phyloP scores from a whole-genome alignment of 2,113 vertebrate species.

The Sinocyclocheilus grahami region DNA sequence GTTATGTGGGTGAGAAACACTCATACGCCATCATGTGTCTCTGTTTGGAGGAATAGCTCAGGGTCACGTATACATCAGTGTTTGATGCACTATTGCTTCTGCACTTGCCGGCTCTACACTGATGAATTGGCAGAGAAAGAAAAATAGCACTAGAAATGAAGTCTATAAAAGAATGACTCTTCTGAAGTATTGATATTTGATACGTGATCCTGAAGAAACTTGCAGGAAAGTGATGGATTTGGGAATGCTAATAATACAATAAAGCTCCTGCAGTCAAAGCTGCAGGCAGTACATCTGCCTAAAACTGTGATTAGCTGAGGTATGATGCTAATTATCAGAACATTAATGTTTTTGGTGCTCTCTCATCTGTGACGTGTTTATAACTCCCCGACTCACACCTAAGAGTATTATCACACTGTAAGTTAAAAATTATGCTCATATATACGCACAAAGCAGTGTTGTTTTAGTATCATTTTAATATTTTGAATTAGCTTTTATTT shows the following conservation, averaged over 20 bases:
- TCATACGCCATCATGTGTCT: conserved; percentile 37
- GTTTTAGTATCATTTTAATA: neutral
- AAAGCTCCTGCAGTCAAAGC: conserved; percentile 39
- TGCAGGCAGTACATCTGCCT: conserved; percentile 46
- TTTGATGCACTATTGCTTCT: neutral
- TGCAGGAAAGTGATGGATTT: conserved; percentile 37
- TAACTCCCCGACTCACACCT: conserved; percentile 18
- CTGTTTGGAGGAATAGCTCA: conserved; percentile 50
- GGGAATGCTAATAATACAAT: conserved; percentile 3
- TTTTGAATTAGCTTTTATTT: too few relatives aligned
- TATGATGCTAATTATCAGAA: conserved; percentile 64
- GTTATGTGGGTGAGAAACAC: neutral
- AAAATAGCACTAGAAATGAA: neutral
- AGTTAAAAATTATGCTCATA: neutral
- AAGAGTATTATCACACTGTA: neutral
- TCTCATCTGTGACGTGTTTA: conserved; percentile 59
- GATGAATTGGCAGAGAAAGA: conserved; percentile 13
- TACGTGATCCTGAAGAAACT: conserved; percentile 32
- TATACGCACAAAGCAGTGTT: neutral
- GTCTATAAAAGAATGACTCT: conserved; percentile 8
- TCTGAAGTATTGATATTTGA: neutral
- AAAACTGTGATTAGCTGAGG: conserved; percentile 60
- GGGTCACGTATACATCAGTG: conserved; percentile 48
- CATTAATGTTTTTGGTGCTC: conserved; percentile 56
- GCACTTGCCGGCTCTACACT: conserved; percentile 51